A percentile compares a stretch with the other conserved stretches of the same genome.
These are phyloP conservation scores for Drosophila anceps DNA, from an alignment of 2,888 invertebrate species.

Conservation along the genomic window DNA sequence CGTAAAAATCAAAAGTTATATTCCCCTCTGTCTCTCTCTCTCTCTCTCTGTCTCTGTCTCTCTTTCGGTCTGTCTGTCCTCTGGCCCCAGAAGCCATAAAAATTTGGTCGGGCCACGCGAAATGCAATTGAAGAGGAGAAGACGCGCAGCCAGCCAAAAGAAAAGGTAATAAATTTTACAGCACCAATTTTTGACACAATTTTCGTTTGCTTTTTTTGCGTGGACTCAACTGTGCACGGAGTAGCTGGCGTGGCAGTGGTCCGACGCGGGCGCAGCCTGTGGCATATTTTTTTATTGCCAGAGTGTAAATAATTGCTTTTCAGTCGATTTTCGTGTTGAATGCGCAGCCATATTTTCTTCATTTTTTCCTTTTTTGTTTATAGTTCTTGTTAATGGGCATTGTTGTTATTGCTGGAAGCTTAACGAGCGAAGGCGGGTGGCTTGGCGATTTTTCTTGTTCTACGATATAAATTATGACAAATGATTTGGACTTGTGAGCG, in stretches of 20 bases:
- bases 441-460: slow-evolving; percentile 19
- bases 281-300: slow-evolving; percentile 76
- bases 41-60: background rate
- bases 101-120: slow-evolving; percentile 19
- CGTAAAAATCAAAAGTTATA: slow-evolving; percentile 53
- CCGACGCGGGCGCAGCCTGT: slow-evolving; percentile 18
- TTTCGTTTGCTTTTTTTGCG: slow-evolving; percentile 20
- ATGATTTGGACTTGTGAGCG: slow-evolving; percentile 62
- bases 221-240: slow-evolving; percentile 1
- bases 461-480: slow-evolving; percentile 67
- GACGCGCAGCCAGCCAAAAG: slow-evolving; percentile 51
- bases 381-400: slow-evolving; percentile 30
- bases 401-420: slow-evolving; percentile 54
- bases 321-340: slow-evolving; percentile 74
- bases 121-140: slow-evolving; percentile 44
- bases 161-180: slow-evolving; percentile 73
- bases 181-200: slow-evolving; percentile 72
- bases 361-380: slow-evolving; percentile 14
- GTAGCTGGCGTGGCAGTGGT: background rate
- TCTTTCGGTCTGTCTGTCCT: background rate
- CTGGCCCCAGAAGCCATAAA: slow-evolving; percentile 39
- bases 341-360: slow-evolving; percentile 42
- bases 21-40: background rate
- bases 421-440: slow-evolving; percentile 51
- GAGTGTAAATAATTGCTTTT: slow-evolving; percentile 81